Base-by-base conservation (phyloP, 1,140 invertebrate species). In the Cecropterus lyciades region DNA sequence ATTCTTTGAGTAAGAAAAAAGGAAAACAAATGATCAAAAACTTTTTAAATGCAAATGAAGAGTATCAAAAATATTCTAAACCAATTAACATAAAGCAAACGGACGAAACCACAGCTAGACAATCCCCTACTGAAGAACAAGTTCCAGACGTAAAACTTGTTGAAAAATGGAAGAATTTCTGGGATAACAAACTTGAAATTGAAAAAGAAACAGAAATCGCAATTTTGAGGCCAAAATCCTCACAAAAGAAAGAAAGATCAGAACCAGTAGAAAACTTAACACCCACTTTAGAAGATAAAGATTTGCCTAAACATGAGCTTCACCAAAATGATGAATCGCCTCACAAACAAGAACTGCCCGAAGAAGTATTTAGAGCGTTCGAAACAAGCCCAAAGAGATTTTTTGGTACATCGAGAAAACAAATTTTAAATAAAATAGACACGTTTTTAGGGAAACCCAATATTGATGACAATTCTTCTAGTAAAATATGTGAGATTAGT, bases 311-410 rank as follows among this genome's bases (percentile, higher is more conserved):
- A 40, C 6, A 71, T 49, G 13, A 43, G 30, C 27, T 57, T 16
- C 27, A 57, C 1, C 60, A 51, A 48, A 56, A 51, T 0, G 15
- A 37, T 53, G 20, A 59, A 30, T 57, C 53, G 13, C 69, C 76
- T 42, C 71, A 71, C 2, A 92, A 84, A 73, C 84, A 87, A 73
- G 87, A 92, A 75, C 49, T 91, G 65, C 82, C 89, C 37, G 89
- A 91, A 75, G 85, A 92, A 82, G 82, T 90, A 33, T 91, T 89
- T 64, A 88, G 85, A 79, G 89, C 88, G 49, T 92, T 92, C 70
- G 89, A 92, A 87, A 92, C 87, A 20, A 91, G 89, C 66, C 89
- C 89, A 11, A 92, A 91, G 70, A 78, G 88, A 72, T 92, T 91
- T 70, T 92, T 92, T 55, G 89, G 87, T 5, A 92, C 86, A 33